Base-by-base conservation (phyloP, 2,797 vertebrate genomes). In the Tympanoctomys barrerae region DNA sequence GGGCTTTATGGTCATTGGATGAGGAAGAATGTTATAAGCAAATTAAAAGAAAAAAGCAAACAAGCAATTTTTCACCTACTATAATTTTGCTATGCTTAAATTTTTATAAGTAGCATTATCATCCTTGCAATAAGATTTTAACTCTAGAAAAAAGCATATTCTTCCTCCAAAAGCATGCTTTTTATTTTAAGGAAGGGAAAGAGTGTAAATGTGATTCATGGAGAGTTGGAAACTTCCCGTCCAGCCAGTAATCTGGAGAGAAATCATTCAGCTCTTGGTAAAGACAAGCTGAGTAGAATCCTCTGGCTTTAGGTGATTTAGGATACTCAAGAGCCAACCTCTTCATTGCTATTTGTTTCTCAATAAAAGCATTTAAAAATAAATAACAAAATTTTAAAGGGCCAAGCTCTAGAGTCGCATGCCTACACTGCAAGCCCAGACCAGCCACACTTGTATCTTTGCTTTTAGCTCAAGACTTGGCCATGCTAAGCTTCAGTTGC, bases 41-140 rank as follows among this genome's bases (percentile, higher is more conserved):
- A 52, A 21, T 82, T 79, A 54, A 78, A 91, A 4, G 4, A n/a
- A 64, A 77, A 90, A 36, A 94, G n/a, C 42, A 95, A 46, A 21
- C 24, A 64, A 80, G 42, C 68, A 87, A 57, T 42, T 61, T 13
- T 89, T 94, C 8, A 84, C 11, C 71, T 87, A 57, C 46, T 90
- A 46, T 10, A 62, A 52, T 89, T 73, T 81, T 62, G 28, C 91
- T 83, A 91, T 78, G n/a, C 71, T 92, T 89, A 81, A 64, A 64
- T 86, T 91, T 93, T 96, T 95, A 93, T 64, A 31, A 39, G 36
- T 93, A 92, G 13, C 28, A 91, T 78, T 83, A 78, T 85, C 68
- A 80, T 36, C 54, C 73, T 81, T 84, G 28, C 5, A 70, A 68
- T 70, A 90, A 94, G 61, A 85, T 11, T 24, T 94, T 73, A 90